These are phyloP conservation scores for Thelaira solivaga DNA, from an alignment of 2,888 invertebrate species.

Conservation along the genomic window DNA sequence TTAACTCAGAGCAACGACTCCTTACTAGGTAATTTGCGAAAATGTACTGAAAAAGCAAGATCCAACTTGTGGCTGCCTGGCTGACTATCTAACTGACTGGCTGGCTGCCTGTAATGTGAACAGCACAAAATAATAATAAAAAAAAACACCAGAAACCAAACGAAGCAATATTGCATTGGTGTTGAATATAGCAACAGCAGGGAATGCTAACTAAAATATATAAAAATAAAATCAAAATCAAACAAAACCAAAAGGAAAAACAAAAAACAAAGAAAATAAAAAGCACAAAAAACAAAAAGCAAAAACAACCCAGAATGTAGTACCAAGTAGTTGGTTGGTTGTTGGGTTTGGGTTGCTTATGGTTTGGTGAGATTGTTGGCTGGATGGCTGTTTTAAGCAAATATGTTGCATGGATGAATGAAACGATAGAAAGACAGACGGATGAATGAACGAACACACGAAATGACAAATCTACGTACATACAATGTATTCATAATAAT, in stretches of 20 bases:
- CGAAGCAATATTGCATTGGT: slow-evolving; percentile 45
- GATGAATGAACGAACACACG: neutral
- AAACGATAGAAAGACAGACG: neutral
- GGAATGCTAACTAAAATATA: slow-evolving; percentile 25
- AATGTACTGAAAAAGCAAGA: slow-evolving; percentile 53
- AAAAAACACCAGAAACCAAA: slow-evolving; percentile 16
- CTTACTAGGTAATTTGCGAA: slow-evolving; percentile 48
- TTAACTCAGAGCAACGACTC: slow-evolving; percentile 41
- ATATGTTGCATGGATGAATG: slow-evolving; percentile 18
- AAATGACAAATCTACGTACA: neutral
- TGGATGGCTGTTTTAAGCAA: slow-evolving; percentile 3
- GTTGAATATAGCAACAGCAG: slow-evolving; percentile 29
- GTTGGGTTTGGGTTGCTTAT: slow-evolving; percentile 1
- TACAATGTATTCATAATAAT: too few relatives aligned
- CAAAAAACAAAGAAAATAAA: slow-evolving; percentile 22
- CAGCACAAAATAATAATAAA: slow-evolving; percentile 26
- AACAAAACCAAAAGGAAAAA: neutral
- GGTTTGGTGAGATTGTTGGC: slow-evolving; percentile 29
- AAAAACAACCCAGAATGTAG: neutral
- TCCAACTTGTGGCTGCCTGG: slow-evolving; percentile 58
- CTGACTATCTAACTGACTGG: slow-evolving; percentile 19
- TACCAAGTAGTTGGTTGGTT: slow-evolving; percentile 32
- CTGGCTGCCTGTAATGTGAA: slow-evolving; percentile 32
- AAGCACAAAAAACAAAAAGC: too few relatives aligned
- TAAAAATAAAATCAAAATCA: neutral